phyloP scores from a whole-genome alignment of 2,113 vertebrate species.

The Stomatorhinus ivindoensis region DNA sequence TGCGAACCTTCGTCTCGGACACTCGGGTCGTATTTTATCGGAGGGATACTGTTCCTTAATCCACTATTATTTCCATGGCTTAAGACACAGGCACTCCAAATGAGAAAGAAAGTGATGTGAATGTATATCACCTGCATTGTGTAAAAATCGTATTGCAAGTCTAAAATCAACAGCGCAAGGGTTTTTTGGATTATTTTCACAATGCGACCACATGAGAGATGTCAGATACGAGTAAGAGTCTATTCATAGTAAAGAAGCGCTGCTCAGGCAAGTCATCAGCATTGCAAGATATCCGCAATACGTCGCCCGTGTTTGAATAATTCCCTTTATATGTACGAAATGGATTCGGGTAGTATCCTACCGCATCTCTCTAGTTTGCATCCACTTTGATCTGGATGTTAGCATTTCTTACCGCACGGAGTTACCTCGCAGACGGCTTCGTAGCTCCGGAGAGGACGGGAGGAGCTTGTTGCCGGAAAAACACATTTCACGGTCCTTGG shows the following conservation, averaged over 20 bases:
- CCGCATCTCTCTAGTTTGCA: not conserved
- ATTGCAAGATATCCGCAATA: not conserved
- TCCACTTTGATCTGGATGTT: not conserved
- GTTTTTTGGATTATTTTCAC: not conserved
- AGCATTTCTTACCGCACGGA: not conserved
- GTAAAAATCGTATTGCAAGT: not conserved
- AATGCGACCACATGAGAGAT: not conserved
- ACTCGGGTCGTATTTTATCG: not conserved
- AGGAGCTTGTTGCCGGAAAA: not conserved
- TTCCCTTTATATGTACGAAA: not conserved
- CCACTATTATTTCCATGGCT: not conserved
- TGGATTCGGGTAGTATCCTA: not conserved
- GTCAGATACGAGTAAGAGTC: not conserved
- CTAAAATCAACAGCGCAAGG: not conserved
- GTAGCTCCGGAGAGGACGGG: not conserved
- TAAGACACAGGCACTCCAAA: not conserved
- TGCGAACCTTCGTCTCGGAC: conserved; percentile 1
- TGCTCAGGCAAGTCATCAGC: not conserved
- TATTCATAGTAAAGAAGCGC: not conserved
- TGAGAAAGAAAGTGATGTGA: not conserved
- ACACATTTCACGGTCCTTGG: not conserved
- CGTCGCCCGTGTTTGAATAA: not conserved
- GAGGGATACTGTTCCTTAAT: not conserved
- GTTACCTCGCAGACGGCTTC: not conserved
- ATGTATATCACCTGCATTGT: conserved; percentile 10